Conservation (phyloP, 2,888 invertebrate genomes). For the Venusia cambrica region DNA sequence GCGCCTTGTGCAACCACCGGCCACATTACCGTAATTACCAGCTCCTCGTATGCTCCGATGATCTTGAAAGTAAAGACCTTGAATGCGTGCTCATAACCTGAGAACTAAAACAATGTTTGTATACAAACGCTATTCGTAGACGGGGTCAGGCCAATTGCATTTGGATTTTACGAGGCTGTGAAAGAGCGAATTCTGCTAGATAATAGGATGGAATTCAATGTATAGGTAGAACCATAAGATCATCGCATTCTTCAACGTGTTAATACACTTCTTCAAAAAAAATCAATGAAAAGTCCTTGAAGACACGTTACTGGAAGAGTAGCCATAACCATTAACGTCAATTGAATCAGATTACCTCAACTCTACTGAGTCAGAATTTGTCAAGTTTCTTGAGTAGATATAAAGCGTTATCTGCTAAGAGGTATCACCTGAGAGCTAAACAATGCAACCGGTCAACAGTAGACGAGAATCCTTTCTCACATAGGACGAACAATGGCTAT, state of each 20-base stretch:
- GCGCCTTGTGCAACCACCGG: conserved; percentile 57
- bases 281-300: conserved; percentile 15
- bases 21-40: conserved; percentile 71
- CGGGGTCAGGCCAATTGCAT: conserved; percentile 25
- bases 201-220: conserved; percentile 18
- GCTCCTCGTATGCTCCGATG: conserved; percentile 61
- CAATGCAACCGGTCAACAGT: conserved; percentile 47
- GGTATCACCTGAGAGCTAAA: conserved; percentile 49
- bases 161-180: conserved; percentile 22
- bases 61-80: conserved; percentile 81
- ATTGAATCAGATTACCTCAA: conserved; percentile 25
- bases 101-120: conserved; percentile 66
- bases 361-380: conserved; percentile 16
- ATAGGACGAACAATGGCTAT: conserved; percentile 56
- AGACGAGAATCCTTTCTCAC: conserved; percentile 46
- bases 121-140: conserved; percentile 47
- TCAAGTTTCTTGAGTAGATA: conserved; percentile 2
- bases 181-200: conserved; percentile 20
- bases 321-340: conserved; percentile 24
- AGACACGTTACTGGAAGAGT: conserved; percentile 6
- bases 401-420: conserved; percentile 29
- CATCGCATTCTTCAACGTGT: conserved; percentile 3
- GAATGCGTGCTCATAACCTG: conserved; percentile 54
- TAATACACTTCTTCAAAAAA: conserved; percentile 1
- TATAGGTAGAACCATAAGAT: conserved; percentile 8